Percentiles rank a stretch among this genome's conserved stretches.
phyloP scores from a whole-genome alignment of 2,113 vertebrate genomes.

The Entomyzon cyanotis region DNA sequence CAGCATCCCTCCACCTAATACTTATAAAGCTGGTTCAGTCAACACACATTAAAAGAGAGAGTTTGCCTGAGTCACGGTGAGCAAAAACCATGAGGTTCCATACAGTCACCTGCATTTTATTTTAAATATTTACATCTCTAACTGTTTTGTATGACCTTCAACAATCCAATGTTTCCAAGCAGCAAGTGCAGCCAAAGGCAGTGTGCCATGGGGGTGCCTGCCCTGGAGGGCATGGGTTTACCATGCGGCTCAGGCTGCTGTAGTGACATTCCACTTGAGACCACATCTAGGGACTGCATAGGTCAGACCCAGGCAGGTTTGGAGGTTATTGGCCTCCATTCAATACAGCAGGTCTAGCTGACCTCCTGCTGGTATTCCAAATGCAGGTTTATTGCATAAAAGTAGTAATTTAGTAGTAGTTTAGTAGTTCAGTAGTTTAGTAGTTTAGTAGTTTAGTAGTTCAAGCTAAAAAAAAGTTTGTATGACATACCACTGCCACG shows the following conservation, averaged over 20 bases:
- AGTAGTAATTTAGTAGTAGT: neutral
- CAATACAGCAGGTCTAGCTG: neutral
- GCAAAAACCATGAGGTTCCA: neutral
- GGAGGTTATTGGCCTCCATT: neutral
- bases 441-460: no score
- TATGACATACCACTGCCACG: neutral
- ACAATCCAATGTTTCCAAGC: neutral
- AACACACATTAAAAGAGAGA: neutral
- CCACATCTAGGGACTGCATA: neutral
- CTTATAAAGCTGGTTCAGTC: neutral
- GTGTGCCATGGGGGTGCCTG: neutral
- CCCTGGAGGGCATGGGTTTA: neutral
- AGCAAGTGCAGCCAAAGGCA: neutral
- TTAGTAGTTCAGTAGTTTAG: no score
- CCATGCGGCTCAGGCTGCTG: neutral
- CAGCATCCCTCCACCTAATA: neutral
- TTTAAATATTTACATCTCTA: neutral
- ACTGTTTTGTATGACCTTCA: rapidly evolving
- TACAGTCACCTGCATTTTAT: neutral
- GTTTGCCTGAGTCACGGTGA: neutral
- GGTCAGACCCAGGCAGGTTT: neutral
- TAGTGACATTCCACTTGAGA: neutral
- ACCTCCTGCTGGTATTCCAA: neutral
- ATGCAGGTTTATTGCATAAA: neutral
- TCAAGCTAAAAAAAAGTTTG: neutral